Conservation (phyloP, 1,140 invertebrate genomes). For the Asobara japonica region DNA sequence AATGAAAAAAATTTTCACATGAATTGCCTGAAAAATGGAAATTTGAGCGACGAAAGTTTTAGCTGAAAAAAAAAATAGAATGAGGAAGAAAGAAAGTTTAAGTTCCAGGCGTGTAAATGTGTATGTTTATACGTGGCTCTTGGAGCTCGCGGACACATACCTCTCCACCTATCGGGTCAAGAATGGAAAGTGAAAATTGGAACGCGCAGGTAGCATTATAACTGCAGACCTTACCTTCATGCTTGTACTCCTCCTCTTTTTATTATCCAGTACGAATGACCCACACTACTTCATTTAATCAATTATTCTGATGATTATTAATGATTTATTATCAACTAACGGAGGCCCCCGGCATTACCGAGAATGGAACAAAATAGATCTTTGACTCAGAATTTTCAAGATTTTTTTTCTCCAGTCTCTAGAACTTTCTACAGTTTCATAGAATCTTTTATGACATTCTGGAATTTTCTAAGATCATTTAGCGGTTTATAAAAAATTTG, state of each 20-base stretch:
- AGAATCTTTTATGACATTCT: no score
- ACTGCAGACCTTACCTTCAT: neutral
- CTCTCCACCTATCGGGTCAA: slow-evolving; percentile 36
- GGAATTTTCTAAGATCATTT: no score
- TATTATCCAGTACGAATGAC: neutral
- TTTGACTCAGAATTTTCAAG: no score
- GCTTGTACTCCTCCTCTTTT: neutral
- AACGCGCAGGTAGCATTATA: slow-evolving; percentile 40
- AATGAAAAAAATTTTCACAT: neutral
- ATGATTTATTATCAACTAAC: no score
- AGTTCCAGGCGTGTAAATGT: slow-evolving; percentile 1
- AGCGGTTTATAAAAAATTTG: no score
- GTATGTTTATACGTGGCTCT: neutral
- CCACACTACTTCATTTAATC: neutral
- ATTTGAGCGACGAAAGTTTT: slow-evolving; percentile 10
- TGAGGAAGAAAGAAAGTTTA: slow-evolving; percentile 34
- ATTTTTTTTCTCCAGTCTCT: no score
- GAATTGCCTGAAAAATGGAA: neutral
- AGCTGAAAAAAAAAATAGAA: slow-evolving; percentile 19
- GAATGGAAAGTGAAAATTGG: slow-evolving; percentile 64
- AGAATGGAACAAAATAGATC: no score
- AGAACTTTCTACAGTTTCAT: no score
- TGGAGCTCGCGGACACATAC: slow-evolving; percentile 25
- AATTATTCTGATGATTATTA: neutral
- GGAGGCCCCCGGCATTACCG: no score